Conservation (phyloP, 2,888 invertebrate species). For the Sphaerophoria taeniata region DNA sequence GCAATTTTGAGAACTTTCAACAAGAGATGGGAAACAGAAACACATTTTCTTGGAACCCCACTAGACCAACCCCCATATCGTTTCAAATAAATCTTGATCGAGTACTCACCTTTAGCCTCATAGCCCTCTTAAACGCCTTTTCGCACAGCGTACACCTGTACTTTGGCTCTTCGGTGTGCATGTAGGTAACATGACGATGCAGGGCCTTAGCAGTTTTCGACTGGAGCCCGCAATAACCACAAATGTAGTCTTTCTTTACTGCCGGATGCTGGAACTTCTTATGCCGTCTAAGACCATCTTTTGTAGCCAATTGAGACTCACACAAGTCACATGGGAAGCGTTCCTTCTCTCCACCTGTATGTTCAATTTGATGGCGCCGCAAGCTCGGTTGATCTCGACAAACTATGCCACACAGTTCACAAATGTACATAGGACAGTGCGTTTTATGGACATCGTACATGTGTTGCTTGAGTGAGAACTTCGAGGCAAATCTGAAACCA, state of each 20-base stretch:
- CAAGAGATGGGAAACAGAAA: too few species aligned
- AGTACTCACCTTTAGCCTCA: constrained; percentile 76
- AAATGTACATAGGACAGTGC: constrained; percentile 77
- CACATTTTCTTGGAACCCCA: too few species aligned
- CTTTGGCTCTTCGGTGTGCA: constrained; percentile 77
- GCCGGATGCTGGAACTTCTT: constrained; percentile 78
- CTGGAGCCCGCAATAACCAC: constrained; percentile 77
- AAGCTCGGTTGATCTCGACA: constrained; percentile 77
- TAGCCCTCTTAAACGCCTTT: constrained; percentile 79
- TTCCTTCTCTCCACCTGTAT: constrained; percentile 77
- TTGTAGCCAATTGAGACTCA: constrained; percentile 77
- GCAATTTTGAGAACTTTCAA: too few species aligned
- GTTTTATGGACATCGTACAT: constrained; percentile 78
- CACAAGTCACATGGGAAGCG: constrained; percentile 78
- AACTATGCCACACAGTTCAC: constrained; percentile 80
- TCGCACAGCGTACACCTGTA: constrained; percentile 80
- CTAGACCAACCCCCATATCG: too few species aligned
- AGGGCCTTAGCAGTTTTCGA: constrained; percentile 78
- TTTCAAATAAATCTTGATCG: neutral
- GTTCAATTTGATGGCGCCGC: constrained; percentile 79
- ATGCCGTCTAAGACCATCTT: constrained; percentile 79
- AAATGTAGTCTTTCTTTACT: constrained; percentile 77
- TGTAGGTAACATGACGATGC: constrained; percentile 78
- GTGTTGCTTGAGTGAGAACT: constrained; percentile 78
- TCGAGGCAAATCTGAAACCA: constrained; percentile 77